Percentiles rank a stretch among this genome's conserved stretches.
phyloP scores from a whole-genome alignment of 2,797 vertebrate species.

The Anableps anableps region DNA sequence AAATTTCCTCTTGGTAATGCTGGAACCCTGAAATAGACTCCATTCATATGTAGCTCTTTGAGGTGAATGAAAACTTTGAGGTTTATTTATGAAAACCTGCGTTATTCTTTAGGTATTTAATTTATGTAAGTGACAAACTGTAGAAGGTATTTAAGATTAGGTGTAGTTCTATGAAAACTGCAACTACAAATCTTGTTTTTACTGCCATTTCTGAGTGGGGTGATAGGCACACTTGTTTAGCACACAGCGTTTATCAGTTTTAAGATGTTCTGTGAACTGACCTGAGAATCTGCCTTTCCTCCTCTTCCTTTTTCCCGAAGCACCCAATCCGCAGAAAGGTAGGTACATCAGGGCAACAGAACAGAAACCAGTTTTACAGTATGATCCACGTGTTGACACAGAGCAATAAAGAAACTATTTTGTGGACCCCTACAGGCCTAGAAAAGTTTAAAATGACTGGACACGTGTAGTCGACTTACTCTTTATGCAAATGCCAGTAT shows the following conservation, averaged over 20 bases:
- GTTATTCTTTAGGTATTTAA: constrained; percentile 66
- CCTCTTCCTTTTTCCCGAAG: constrained; percentile 72
- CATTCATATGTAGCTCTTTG: constrained; percentile 62
- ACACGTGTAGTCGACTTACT: constrained; percentile 85
- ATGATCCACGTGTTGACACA: constrained; percentile 82
- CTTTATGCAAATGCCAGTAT: constrained; percentile 89
- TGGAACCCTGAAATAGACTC: constrained; percentile 50
- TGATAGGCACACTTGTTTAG: constrained; percentile 59
- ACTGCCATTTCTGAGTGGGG: constrained; percentile 74
- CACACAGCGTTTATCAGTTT: constrained; percentile 49
- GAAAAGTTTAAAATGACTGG: constrained; percentile 81
- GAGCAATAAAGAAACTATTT: constrained; percentile 86
- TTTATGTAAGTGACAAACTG: constrained; percentile 59
- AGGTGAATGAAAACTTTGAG: constrained; percentile 70
- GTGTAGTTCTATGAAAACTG: constrained; percentile 65
- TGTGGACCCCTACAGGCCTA: constrained; percentile 85
- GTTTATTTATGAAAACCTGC: constrained; percentile 58
- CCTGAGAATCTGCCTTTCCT: constrained; percentile 79
- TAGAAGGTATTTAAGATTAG: constrained; percentile 63
- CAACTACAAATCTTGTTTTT: constrained; percentile 77
- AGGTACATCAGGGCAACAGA: constrained; percentile 77
- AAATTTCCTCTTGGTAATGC: constrained; percentile 54
- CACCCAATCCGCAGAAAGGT: constrained; percentile 76
- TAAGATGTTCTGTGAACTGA: constrained; percentile 68
- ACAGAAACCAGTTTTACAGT: constrained; percentile 75